Evolutionary conservation across 2,113 vertebrate species (phyloP), one percentile per base, ranked within the genome.

Genomic region (Leptobrachium leishanense): DNA sequence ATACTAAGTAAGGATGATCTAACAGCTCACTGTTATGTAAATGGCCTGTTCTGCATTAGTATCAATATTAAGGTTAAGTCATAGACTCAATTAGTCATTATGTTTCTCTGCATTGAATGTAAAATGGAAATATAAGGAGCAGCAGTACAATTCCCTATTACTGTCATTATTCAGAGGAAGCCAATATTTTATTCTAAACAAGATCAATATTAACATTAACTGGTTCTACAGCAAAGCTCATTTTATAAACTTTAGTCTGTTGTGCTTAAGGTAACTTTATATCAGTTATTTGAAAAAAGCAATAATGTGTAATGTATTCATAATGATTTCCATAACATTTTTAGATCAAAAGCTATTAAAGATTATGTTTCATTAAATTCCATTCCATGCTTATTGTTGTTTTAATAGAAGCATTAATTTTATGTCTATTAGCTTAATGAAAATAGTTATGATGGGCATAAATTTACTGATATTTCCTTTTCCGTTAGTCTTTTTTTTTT

Each of bases 171-270:
- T 85, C 79, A 83, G 55, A 75, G 0, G 0, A 62, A 43, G 77
- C 81, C n/a, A 0, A 84, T 86, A n/a, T 2, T 13, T 89, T 83
- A 83, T 81, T 44, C 73, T 40, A 83, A 82, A 75, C 76, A 76
- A 85, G 86, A 88, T 89, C 87, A 0, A 89, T 87, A 79, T 0
- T 2, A 81, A 43, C 79, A 73, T 85, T 85, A 82, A 81, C 63
- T 72, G 82, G 65, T 85, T 86, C 82, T 87, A 78, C 82, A 80
- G 85, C 85, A 85, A 86, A 84, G 84, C 86, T 86, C 83, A 87
- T 87, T 88, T 85, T 82, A 77, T 85, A 83, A 87, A 87, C 85
- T 87, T 66, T 63, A 31, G 15, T 15, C 77, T 72, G 59, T n/a
- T 75, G 84, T 80, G 84, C 82, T 87, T 82, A 84, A 83, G 77